Base-by-base conservation (phyloP, 2,888 invertebrate species). In the Amphipyra berbera region DNA sequence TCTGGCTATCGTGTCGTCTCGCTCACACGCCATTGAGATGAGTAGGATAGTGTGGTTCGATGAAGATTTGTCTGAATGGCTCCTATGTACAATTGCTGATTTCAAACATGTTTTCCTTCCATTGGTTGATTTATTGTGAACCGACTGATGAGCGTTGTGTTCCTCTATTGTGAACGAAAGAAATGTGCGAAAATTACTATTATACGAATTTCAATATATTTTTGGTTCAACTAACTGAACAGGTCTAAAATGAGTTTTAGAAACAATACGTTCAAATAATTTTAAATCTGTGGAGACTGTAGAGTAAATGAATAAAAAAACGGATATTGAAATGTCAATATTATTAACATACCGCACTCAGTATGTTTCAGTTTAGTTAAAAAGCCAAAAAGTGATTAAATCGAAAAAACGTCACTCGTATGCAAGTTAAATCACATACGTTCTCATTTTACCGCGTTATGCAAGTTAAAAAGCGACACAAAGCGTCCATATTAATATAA, bases 1-100 rank as follows among this genome's bases (percentile, higher is more conserved):
- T 61, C 62, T 63, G 37, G 69, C 72, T 68, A 73, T 73, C 72
- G 68, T 76, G 75, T 73, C 75, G 62, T 73, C 75, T 77, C 79
- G 79, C 79, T 79, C 79, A 79, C 76, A 79, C 81, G 72, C 68
- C 46, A 53, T 35, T 44, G 21, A 45, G n/a, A 44, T 63, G 35
- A 42, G 35, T 67, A 8, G 49, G n/a, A 45, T 60, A 35, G 27
- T 27, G 30, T 52, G 55, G n/a, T 65, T 61, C 8, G 6, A 35
- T 35, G 5, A 40, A 46, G n/a, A n/a, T 38, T 14, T 37, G 27
- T 48, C 13, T 38, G 2, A 9, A 38, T 40, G 30, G 6, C 2
- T 0, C 10, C 35, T 9, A 8, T 37, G 12, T 12, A 37, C 37
- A 37, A 12, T 37, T 1, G 37, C 37, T 37, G 12, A 37, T 8